A percentile compares a stretch with the other conserved stretches of the same genome.
These are phyloP conservation scores for Asobara japonica DNA, from an alignment of 1,140 invertebrate genomes.

Conservation along the genomic window DNA sequence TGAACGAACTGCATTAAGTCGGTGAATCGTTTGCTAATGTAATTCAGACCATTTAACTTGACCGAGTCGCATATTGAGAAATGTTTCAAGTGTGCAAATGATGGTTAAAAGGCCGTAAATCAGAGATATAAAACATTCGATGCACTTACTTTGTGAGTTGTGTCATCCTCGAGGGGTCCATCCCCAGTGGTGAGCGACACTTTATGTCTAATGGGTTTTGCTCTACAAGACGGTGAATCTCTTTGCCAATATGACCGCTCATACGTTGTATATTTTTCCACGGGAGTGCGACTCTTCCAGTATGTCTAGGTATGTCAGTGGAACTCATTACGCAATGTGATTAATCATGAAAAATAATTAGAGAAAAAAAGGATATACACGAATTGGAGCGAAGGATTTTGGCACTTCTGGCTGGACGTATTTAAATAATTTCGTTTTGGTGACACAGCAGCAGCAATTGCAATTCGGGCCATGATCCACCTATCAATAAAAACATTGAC, in stretches of 20 bases:
- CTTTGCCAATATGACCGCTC: conserved; percentile 68
- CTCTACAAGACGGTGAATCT: conserved; percentile 39
- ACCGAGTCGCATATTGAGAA: no score
- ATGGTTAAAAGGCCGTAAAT: no score
- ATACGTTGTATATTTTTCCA: conserved; percentile 71
- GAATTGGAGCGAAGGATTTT: conserved; percentile 65
- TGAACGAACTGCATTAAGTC: no score
- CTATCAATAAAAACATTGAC: conserved; percentile 41
- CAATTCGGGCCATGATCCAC: conserved; percentile 52
- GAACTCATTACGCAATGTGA: neutral
- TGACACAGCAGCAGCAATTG: conserved; percentile 52
- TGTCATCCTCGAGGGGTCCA: conserved; percentile 49
- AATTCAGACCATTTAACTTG: no score
- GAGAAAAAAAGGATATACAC: conserved; percentile 38
- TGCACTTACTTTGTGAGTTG: conserved; percentile 39
- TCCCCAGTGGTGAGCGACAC: conserved; percentile 44
- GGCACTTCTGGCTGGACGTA: conserved; percentile 71
- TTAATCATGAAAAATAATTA: neutral
- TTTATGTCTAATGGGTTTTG: conserved; percentile 43
- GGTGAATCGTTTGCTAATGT: no score
- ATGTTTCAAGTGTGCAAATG: no score
- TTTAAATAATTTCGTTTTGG: conserved; percentile 46
- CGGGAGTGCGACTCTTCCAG: conserved; percentile 62
- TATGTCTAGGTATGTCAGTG: conserved; percentile 61
- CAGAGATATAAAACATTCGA: neutral